These are phyloP conservation scores for Gadopsis marmoratus DNA, from an alignment of 2,797 vertebrate species.

Conservation along the genomic window DNA sequence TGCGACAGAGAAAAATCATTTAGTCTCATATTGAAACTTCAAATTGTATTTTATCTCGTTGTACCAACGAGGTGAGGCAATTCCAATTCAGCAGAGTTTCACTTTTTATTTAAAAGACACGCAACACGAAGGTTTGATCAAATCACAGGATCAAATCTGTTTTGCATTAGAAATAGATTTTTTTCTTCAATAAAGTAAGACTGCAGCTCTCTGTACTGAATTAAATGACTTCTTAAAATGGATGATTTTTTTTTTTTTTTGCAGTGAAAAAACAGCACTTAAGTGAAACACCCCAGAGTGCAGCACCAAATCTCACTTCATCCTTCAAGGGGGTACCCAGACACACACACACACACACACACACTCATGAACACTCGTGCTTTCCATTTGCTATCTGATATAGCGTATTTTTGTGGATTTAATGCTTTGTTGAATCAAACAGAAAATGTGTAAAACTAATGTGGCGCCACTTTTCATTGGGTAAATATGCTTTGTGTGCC, in stretches of 20 bases:
- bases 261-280: not conserved
- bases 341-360: conserved; percentile 11
- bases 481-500: conserved; percentile 69
- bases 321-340: not conserved
- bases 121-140: not conserved
- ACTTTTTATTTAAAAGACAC: not conserved
- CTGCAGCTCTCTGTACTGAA: conserved; percentile 19
- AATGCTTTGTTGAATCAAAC: conserved; percentile 76
- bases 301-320: conserved; percentile 42
- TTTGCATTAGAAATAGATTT: not conserved
- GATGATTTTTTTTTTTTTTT: conserved; percentile 10
- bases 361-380: conserved; percentile 44
- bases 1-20: conserved; percentile 19
- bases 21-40: not conserved
- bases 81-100: conserved; percentile 6
- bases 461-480: conserved; percentile 77
- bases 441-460: conserved; percentile 74
- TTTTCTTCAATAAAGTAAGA: not conserved
- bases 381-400: conserved; percentile 75
- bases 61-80: not conserved
- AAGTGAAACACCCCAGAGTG: conserved; percentile 60
- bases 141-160: not conserved
- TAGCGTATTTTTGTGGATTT: conserved; percentile 65
- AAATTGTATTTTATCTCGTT: conserved; percentile 27
- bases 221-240: conserved; percentile 15